Evolutionary conservation across 2,888 invertebrate genomes (phyloP).

Genomic region (Lepidonotus clava): DNA sequence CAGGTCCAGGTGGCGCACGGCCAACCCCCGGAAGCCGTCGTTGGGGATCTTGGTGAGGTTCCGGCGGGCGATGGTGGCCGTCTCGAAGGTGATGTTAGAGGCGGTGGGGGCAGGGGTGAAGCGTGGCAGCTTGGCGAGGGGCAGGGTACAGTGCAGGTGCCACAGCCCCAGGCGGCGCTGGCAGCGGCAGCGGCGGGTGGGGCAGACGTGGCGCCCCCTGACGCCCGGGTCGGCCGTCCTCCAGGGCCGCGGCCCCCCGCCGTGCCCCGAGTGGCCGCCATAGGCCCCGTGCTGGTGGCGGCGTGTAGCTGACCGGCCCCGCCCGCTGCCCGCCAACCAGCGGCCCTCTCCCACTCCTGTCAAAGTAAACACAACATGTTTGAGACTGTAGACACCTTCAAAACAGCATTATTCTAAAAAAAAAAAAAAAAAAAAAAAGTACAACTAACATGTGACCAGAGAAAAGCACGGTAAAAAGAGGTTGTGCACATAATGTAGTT

Average conservation of each 20-base stretch:
- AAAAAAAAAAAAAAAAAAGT: not conserved
- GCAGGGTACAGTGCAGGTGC: constrained; percentile 30
- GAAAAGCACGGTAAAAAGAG: not conserved
- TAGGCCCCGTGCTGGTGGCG: not conserved
- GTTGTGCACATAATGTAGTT: not conserved
- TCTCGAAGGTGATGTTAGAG: constrained; percentile 21
- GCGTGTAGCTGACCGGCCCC: not conserved
- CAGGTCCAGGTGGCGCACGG: constrained; percentile 33
- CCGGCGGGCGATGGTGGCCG: constrained; percentile 27
- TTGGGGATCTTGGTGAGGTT: constrained; percentile 47
- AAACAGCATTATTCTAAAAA: not conserved
- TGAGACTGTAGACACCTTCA: not conserved
- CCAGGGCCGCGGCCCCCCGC: constrained; percentile 23
- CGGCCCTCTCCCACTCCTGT: constrained; percentile 19
- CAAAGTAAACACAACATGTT: not conserved
- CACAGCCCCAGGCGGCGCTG: not conserved
- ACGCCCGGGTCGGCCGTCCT: not conserved
- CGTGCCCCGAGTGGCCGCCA: not conserved
- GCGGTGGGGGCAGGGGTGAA: not conserved
- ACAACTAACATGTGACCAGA: not conserved
- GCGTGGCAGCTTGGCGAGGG: not conserved
- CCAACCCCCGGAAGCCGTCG: constrained; percentile 1
- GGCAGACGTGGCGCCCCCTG: not conserved
- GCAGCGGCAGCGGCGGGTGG: constrained; percentile 5
- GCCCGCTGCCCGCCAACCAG: constrained; percentile 30